These are phyloP conservation scores for Bombus huntii DNA, from an alignment of 1,140 invertebrate genomes.

Conservation along the genomic window DNA sequence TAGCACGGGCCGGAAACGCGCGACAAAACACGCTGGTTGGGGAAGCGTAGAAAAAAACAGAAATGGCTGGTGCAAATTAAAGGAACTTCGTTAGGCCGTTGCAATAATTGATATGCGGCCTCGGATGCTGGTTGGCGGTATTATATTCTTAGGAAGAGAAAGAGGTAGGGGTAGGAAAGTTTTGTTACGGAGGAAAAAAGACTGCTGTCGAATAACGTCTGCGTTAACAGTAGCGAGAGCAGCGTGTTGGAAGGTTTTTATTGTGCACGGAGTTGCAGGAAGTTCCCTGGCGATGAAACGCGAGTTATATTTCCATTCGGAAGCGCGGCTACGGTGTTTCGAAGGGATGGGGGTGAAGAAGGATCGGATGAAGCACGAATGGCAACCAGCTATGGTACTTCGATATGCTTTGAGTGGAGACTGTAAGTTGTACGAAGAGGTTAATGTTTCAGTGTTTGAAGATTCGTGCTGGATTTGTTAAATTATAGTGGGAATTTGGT, in stretches of 20 bases:
- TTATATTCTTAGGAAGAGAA: not conserved
- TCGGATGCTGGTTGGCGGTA: constrained; percentile 1
- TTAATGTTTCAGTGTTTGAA: too few species aligned
- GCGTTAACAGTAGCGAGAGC: constrained; percentile 4
- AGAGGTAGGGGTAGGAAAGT: not conserved
- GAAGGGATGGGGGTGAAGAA: too few species aligned
- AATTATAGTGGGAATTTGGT: too few species aligned
- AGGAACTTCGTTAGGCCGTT: constrained; percentile 59
- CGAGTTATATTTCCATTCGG: not conserved
- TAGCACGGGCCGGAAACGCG: not conserved
- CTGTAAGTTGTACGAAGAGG: too few species aligned
- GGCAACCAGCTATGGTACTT: not conserved
- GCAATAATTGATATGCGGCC: constrained; percentile 55
- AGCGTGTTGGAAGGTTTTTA: not conserved
- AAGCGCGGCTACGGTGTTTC: not conserved
- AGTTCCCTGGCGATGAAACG: not conserved
- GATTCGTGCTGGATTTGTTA: too few species aligned
- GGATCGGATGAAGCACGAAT: not conserved
- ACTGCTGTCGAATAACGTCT: too few species aligned
- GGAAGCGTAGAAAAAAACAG: constrained; percentile 5
- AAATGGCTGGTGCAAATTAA: constrained; percentile 40
- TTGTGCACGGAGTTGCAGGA: not conserved
- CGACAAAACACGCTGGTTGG: not conserved
- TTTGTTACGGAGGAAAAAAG: constrained; percentile 5
- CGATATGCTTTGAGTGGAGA: too few species aligned